These are phyloP conservation scores for Patagioenas fasciata DNA, from an alignment of 2,113 vertebrate species.

Conservation along the genomic window DNA sequence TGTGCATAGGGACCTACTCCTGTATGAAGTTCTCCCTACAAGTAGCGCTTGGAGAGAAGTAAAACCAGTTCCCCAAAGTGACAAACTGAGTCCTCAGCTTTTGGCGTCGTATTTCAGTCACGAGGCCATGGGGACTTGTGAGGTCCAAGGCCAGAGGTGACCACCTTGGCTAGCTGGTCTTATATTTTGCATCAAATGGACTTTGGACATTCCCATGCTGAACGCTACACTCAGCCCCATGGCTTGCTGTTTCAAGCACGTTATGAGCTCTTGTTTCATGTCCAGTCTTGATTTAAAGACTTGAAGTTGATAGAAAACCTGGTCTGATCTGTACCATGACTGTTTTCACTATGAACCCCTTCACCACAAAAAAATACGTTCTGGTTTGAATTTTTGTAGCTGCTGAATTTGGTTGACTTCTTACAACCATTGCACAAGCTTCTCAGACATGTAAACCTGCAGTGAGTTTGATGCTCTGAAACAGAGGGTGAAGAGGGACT, in stretches of 20 bases:
- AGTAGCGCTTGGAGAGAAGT: background rate
- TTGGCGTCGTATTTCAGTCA: accelerated
- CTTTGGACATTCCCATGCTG: background rate
- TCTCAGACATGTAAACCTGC: background rate
- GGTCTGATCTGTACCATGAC: background rate
- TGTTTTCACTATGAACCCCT: background rate
- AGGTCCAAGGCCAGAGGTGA: background rate
- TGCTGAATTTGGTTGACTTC: background rate
- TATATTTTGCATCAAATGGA: background rate
- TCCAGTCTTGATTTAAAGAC: background rate
- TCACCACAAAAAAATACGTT: background rate
- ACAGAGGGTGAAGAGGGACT: background rate
- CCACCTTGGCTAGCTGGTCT: background rate
- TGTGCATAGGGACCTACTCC: background rate
- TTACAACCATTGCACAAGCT: background rate
- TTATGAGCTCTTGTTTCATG: background rate
- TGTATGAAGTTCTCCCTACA: background rate
- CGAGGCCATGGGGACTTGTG: background rate
- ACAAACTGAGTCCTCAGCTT: background rate
- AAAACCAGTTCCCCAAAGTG: background rate
- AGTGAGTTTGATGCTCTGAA: background rate
- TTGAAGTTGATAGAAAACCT: background rate
- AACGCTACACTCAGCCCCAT: accelerated
- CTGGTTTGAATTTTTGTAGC: background rate
- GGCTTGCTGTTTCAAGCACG: accelerated